Percentiles rank a stretch among this genome's conserved stretches.
phyloP scores from a whole-genome alignment of 2,113 vertebrate genomes.

The Connochaetes taurinus region DNA sequence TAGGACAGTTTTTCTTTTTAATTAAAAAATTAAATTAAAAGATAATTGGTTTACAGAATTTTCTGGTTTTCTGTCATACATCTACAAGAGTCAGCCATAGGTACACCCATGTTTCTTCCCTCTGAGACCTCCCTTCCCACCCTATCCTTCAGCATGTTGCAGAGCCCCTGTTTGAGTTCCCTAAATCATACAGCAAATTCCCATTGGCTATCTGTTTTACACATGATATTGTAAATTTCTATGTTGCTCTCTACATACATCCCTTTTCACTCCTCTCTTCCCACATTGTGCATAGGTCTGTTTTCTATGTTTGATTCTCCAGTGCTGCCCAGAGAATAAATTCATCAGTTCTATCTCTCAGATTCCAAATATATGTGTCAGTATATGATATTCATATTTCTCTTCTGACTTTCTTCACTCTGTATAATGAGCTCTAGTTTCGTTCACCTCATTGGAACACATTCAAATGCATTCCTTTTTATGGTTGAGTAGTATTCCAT shows the following conservation, averaged over 20 bases:
- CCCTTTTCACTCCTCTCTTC: background rate
- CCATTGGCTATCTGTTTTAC: background rate
- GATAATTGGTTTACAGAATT: background rate
- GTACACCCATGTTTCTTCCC: background rate
- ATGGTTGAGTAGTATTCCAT: background rate
- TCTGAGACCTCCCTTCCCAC: background rate
- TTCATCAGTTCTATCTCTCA: background rate
- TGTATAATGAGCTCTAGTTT: background rate
- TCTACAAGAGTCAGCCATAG: background rate
- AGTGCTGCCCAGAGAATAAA: background rate
- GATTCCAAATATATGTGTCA: background rate
- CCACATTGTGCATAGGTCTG: background rate
- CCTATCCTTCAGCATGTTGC: background rate
- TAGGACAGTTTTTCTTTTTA: background rate
- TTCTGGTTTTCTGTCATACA: background rate
- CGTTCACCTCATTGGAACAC: accelerated
- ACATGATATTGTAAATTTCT: background rate
- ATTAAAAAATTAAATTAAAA: background rate
- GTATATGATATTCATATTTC: background rate
- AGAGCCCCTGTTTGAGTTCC: background rate
- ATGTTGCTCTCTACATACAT: background rate
- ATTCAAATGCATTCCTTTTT: background rate
- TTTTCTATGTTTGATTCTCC: background rate
- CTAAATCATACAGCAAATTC: background rate
- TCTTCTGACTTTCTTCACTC: background rate